phyloP scores from a whole-genome alignment of 2,888 invertebrate species.

The Andrena marginata region DNA sequence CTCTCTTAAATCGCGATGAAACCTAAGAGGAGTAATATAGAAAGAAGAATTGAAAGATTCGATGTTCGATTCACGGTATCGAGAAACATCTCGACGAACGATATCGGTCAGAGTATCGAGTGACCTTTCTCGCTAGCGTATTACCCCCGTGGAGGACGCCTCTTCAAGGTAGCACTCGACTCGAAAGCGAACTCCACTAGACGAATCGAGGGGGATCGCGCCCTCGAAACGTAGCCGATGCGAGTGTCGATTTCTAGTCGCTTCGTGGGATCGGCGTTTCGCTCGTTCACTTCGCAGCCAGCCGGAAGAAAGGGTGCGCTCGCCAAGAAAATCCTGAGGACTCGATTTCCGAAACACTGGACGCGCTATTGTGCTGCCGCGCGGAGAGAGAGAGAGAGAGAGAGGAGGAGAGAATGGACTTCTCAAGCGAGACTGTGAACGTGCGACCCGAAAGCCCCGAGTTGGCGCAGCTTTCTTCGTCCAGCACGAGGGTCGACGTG shows the following conservation, averaged over 20 bases:
- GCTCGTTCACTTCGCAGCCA: slow-evolving; percentile 71
- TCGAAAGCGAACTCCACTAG: slow-evolving; percentile 5
- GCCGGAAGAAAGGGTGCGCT: slow-evolving; percentile 71
- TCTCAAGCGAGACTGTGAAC: slow-evolving; percentile 15
- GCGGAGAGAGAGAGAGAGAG: not conserved
- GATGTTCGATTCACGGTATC: not conserved
- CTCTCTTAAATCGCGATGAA: too few relatives aligned
- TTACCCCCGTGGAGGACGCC: slow-evolving; percentile 22
- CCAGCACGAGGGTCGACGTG: slow-evolving; percentile 7
- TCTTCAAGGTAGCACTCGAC: slow-evolving; percentile 43
- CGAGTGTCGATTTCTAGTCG: slow-evolving; percentile 66
- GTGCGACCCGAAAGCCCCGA: slow-evolving; percentile 14
- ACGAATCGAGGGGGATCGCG: slow-evolving; percentile 51
- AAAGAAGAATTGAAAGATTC: not conserved
- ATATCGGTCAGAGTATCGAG: slow-evolving; percentile 5
- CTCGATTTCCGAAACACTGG: slow-evolving; percentile 56
- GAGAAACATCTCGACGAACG: not conserved
- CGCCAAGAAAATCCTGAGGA: slow-evolving; percentile 72
- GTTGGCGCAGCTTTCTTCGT: not conserved
- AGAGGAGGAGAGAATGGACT: not conserved
- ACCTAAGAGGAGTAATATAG: not conserved
- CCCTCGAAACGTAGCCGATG: slow-evolving; percentile 65
- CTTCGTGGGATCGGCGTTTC: slow-evolving; percentile 66
- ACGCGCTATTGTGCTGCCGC: slow-evolving; percentile 45
- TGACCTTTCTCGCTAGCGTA: slow-evolving; percentile 19